Evolutionary conservation across 2,797 vertebrate species (phyloP).

Genomic region (Urosaurus nigricauda): DNA sequence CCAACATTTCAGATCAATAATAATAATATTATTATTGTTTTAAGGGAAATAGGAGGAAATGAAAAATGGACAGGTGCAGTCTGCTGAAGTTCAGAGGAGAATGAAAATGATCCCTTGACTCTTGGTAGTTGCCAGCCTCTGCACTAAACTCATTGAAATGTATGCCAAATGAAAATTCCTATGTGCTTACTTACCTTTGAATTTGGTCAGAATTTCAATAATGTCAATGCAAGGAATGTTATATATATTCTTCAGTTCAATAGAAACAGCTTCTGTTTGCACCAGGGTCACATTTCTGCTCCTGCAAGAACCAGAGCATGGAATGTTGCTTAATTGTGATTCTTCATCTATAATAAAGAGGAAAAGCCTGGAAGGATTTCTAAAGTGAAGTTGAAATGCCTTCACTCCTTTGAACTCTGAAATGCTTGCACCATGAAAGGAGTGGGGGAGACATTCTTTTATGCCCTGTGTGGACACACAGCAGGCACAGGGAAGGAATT

Average conservation of each 20-base stretch:
- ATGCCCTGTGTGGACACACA: background rate
- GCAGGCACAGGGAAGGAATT: background rate
- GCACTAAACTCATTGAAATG: background rate
- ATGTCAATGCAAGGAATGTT: constrained; percentile 22
- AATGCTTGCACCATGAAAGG: background rate
- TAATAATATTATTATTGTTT: too few relatives aligned
- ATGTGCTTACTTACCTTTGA: constrained; percentile 25
- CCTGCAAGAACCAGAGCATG: background rate
- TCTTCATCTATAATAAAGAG: background rate
- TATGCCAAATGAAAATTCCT: background rate
- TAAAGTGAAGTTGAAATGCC: background rate
- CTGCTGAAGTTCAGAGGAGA: too few relatives aligned
- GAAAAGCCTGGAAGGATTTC: too few relatives aligned
- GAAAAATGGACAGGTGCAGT: too few relatives aligned
- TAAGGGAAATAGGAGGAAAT: too few relatives aligned
- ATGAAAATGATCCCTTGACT: too few relatives aligned
- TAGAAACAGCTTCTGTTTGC: constrained; percentile 2
- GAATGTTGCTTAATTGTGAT: too few relatives aligned
- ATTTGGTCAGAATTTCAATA: constrained; percentile 28
- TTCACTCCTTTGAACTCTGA: background rate
- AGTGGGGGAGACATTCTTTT: background rate
- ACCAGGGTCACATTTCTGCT: background rate
- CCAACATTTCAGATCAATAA: too few relatives aligned
- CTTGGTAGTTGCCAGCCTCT: background rate
- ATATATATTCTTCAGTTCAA: constrained; percentile 15